A percentile compares a stretch with the other conserved stretches of the same genome.
Conservation (phyloP, 2,797 vertebrate species). For the Gobionotothen gibberifrons region DNA sequence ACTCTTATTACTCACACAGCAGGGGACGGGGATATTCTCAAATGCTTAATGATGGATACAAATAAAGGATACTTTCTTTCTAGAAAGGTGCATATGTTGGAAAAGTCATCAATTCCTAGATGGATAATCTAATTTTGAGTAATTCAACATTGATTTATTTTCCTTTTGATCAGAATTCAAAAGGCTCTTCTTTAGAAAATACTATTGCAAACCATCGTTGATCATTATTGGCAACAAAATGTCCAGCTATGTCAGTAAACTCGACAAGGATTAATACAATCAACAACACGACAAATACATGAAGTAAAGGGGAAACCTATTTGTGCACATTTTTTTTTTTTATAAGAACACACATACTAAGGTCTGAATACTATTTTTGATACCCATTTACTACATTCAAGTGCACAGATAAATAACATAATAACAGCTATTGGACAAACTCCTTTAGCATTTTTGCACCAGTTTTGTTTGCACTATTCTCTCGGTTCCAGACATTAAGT, state of each 20-base stretch:
- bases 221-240: too few species aligned
- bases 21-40: not conserved
- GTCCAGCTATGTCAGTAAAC: too few species aligned
- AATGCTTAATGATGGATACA: not conserved
- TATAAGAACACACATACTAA: too few species aligned
- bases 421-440: constrained; percentile 5
- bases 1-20: constrained; percentile 14
- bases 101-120: not conserved
- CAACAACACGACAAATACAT: too few species aligned
- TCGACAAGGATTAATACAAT: too few species aligned
- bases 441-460: constrained; percentile 9
- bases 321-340: not conserved
- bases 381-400: not conserved
- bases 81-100: not conserved
- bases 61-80: constrained; percentile 3
- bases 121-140: not conserved
- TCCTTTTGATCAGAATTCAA: not conserved
- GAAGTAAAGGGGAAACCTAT: not conserved
- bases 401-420: constrained; percentile 8
- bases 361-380: not conserved
- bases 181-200: not conserved
- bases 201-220: not conserved
- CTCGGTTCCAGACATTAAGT: constrained; percentile 37
- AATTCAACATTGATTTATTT: not conserved
- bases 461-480: constrained; percentile 29